These are phyloP conservation scores for Colletes latitarsis DNA, from an alignment of 1,140 invertebrate species.

Conservation along the genomic window DNA sequence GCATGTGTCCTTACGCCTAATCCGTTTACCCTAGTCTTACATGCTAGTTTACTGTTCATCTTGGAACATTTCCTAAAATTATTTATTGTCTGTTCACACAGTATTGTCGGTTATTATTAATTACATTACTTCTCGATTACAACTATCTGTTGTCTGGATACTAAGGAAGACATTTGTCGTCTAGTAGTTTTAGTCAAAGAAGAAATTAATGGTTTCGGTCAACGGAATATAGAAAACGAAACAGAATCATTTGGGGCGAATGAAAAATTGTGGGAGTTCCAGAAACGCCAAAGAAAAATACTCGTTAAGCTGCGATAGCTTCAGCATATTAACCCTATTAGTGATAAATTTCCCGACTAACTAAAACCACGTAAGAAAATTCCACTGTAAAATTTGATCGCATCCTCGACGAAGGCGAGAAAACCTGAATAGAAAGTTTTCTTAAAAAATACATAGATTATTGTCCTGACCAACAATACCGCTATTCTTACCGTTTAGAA, in stretches of 20 bases:
- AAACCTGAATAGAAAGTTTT: not conserved
- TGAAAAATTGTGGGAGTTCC: not conserved
- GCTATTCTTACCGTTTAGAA: slow-evolving; percentile 67
- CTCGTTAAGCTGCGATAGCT: too few species aligned
- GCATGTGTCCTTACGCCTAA: slow-evolving; percentile 40
- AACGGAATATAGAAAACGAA: not conserved
- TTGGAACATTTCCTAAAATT: slow-evolving; percentile 73
- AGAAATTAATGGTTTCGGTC: slow-evolving; percentile 8
- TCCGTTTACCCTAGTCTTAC: slow-evolving; percentile 49
- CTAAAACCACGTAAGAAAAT: not conserved
- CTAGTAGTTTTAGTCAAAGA: slow-evolving; percentile 32
- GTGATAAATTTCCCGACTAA: not conserved
- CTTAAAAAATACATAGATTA: slow-evolving; percentile 18
- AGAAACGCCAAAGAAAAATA: not conserved
- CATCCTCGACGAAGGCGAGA: not conserved
- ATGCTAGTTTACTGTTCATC: slow-evolving; percentile 71
- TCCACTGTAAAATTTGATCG: not conserved
- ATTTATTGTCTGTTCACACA: slow-evolving; percentile 80
- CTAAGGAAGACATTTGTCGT: slow-evolving; percentile 77
- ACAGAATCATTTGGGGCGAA: not conserved
- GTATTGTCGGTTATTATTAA: slow-evolving; percentile 78
- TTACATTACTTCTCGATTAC: slow-evolving; percentile 62
- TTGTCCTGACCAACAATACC: slow-evolving; percentile 70
- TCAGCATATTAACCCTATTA: not conserved
- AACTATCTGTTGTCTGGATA: slow-evolving; percentile 77